Base-by-base conservation (phyloP, 2,888 invertebrate genomes). In the Pyrocoelia pectoralis region DNA sequence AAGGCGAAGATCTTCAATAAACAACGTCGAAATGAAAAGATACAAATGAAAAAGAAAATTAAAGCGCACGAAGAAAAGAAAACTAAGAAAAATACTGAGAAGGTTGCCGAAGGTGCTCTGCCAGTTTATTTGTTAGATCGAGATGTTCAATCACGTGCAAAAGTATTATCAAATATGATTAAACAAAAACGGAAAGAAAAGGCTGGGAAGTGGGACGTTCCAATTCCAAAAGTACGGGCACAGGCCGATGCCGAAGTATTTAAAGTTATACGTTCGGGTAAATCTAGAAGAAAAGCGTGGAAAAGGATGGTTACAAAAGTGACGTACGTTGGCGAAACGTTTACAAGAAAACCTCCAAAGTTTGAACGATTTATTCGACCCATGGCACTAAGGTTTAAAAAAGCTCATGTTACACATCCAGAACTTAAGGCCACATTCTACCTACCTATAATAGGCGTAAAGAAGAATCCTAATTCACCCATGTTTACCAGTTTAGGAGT, bases 161-260 rank as follows among this genome's bases (percentile, higher is more conserved):
- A 98, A 82, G 93, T 98, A 15, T 84, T 99, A 0, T 98, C 98
- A 0, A 99, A 98, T 80, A 98, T 98, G 94, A 97, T 99, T 67
- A 99, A 99, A 83, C 98, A 99, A 82, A 99, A 99, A 82, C 88
- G 99, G 0, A 99, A 99, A 82, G 99, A 99, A 79, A 99, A 99
- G 77, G 98, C 97, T 57, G 98, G 98, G 0, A 99, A 99, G 87
- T 99, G 98, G 98, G 97, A 98, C 76, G 99, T 99, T 0, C 99
- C 99, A 0, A 92, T 99, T 77, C 99, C 99, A 0, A 98, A 98
- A 88, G 98, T 99, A 0, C 88, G 92, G 75, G 97, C 97, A 0
- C 95, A 98, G 74, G 93, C 97, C 1, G 98, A 99, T 75, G 91
- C 95, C 0, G 99, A 99, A 83, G 98, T 98, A 0, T 97, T 99